Conservation (phyloP, 2,888 invertebrate species). For the Patella depressa region DNA sequence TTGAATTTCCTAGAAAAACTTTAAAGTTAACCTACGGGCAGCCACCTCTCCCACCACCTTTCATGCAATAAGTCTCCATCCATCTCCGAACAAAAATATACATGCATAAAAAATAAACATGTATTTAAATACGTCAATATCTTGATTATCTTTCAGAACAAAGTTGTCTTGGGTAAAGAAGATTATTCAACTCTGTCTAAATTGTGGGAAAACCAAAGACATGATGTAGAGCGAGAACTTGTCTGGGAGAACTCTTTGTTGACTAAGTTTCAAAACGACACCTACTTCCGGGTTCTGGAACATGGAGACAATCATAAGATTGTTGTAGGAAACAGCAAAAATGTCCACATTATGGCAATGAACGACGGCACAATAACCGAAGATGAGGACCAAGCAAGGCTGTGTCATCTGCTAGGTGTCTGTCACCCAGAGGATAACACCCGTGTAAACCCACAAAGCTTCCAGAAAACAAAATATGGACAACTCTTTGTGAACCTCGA, state of each 20-base stretch:
- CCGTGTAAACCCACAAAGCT: not conserved
- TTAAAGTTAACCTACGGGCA: too few species aligned
- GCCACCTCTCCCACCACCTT: too few species aligned
- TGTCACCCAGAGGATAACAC: constrained; percentile 1
- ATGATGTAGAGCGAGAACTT: not conserved
- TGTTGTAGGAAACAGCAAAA: not conserved
- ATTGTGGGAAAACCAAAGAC: constrained; percentile 9
- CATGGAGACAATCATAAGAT: not conserved
- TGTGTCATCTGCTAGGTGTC: not conserved
- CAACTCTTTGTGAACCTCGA: not conserved
- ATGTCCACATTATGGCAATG: not conserved
- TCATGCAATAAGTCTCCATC: too few species aligned
- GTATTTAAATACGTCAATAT: not conserved
- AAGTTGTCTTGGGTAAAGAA: not conserved
- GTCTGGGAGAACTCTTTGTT: not conserved
- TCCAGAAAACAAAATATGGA: not conserved
- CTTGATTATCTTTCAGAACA: not conserved
- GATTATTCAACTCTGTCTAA: not conserved
- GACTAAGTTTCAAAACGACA: not conserved
- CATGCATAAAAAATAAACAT: not conserved
- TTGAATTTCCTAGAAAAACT: too few species aligned
- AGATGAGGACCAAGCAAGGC: not conserved
- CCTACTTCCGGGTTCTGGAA: not conserved
- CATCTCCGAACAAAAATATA: not conserved
- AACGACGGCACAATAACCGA: not conserved